These are phyloP conservation scores for Lepidurus apus DNA, from an alignment of 1,140 invertebrate genomes.

Conservation along the genomic window DNA sequence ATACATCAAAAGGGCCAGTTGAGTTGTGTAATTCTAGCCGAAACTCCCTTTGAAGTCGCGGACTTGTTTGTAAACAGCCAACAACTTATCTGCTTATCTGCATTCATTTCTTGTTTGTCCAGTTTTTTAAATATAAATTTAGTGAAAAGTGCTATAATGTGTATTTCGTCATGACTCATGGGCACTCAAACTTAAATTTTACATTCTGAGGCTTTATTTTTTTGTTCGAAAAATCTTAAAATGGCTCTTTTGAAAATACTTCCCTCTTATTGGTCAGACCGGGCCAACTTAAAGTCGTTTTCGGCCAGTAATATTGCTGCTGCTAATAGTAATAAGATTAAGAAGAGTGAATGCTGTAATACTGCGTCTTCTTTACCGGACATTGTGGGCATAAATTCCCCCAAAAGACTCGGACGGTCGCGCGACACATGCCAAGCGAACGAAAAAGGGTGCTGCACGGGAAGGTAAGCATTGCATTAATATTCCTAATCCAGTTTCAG, in stretches of 20 bases:
- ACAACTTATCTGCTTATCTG: background rate
- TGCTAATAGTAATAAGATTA: too few relatives aligned
- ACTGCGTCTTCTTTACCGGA: too few relatives aligned
- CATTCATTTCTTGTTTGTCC: too few relatives aligned
- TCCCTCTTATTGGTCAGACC: background rate
- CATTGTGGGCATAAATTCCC: too few relatives aligned
- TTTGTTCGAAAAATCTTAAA: background rate
- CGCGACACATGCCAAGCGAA: background rate
- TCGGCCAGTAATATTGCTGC: background rate
- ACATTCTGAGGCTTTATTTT: background rate
- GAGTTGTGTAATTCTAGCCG: background rate
- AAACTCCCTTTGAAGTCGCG: background rate
- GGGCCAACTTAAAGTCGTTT: background rate
- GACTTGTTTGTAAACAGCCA: slow-evolving; percentile 5
- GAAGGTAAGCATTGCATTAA: slow-evolving; percentile 2
- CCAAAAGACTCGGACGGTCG: background rate
- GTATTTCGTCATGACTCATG: too few relatives aligned
- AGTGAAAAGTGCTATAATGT: too few relatives aligned
- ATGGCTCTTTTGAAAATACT: slow-evolving; percentile 2
- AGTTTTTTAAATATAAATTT: too few relatives aligned
- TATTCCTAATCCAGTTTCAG: background rate
- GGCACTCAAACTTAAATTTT: too few relatives aligned
- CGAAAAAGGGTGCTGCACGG: background rate
- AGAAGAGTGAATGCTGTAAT: background rate
- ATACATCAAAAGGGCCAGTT: background rate